A percentile compares a stretch with the other conserved stretches of the same genome.
phyloP scores from a whole-genome alignment of 2,888 invertebrate genomes.

The Eugnorisma glareosa region DNA sequence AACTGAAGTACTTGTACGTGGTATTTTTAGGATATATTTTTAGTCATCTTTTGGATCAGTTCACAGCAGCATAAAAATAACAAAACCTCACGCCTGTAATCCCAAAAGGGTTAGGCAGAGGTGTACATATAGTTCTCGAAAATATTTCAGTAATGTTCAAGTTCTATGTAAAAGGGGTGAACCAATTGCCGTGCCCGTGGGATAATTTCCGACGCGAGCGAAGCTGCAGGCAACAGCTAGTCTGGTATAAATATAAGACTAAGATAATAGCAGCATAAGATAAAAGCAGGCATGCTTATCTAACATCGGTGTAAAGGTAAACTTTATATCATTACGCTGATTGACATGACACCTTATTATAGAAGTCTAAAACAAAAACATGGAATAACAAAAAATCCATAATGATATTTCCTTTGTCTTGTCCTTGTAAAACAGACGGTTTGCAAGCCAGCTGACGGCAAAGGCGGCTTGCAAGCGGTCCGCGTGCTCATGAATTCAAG shows the following conservation, averaged over 20 bases:
- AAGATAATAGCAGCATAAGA: too few relatives aligned
- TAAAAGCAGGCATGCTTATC: not conserved
- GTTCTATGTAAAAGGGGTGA: not conserved
- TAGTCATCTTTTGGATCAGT: not conserved
- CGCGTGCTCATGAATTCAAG: slow-evolving; percentile 43
- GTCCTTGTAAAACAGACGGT: slow-evolving; percentile 60
- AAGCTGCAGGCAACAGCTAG: too few relatives aligned
- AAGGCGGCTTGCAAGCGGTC: slow-evolving; percentile 53
- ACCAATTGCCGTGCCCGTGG: too few relatives aligned
- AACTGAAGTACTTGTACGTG: not conserved
- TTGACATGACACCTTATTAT: not conserved
- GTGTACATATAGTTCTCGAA: not conserved
- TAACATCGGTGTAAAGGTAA: not conserved
- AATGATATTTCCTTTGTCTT: slow-evolving; percentile 34
- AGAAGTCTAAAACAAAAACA: not conserved
- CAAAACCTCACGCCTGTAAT: not conserved
- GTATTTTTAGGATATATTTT: slow-evolving; percentile 6
- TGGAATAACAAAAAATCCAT: not conserved
- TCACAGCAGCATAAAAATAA: not conserved
- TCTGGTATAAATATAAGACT: not conserved
- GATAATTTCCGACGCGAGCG: too few relatives aligned
- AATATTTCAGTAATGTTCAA: not conserved
- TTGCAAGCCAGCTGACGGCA: slow-evolving; percentile 59
- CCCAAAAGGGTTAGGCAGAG: not conserved
- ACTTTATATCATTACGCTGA: not conserved